Evolutionary conservation across 2,888 invertebrate species (phyloP).

Genomic region (Lepidocyrtinus sp.): DNA sequence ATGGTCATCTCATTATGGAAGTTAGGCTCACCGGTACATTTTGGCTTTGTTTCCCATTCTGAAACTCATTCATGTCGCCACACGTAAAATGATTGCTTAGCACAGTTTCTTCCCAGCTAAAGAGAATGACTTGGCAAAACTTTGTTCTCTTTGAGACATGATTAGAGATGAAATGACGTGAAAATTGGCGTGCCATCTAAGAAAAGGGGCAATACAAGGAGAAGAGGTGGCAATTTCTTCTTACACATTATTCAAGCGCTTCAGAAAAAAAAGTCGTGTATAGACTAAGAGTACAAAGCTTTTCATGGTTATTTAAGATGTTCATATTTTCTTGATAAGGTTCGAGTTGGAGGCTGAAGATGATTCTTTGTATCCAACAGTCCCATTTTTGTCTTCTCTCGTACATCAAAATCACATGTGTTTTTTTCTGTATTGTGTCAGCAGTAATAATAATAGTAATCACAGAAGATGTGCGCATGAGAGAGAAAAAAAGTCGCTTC

Average conservation of each 20-base stretch:
- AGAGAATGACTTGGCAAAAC: slow-evolving; percentile 61
- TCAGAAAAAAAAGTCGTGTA: slow-evolving; percentile 10
- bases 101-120: slow-evolving; percentile 40
- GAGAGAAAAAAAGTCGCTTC: slow-evolving; percentile 26
- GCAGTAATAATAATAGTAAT: slow-evolving; percentile 8
- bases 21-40: slow-evolving; percentile 22
- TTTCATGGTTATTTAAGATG: slow-evolving; percentile 55
- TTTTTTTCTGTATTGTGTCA: slow-evolving; percentile 11
- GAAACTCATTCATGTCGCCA: too few relatives aligned
- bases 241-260: slow-evolving; percentile 34
- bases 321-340: slow-evolving; percentile 28
- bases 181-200: slow-evolving; percentile 52
- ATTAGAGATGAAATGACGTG: slow-evolving; percentile 64
- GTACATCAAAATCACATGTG: slow-evolving; percentile 16
- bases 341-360: slow-evolving; percentile 7
- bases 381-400: slow-evolving; percentile 48
- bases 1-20: slow-evolving; percentile 47
- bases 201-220: slow-evolving; percentile 21
- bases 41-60: slow-evolving; percentile 23
- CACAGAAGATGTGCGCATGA: slow-evolving; percentile 19
- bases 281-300: slow-evolving; percentile 12
- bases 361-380: slow-evolving; percentile 32
- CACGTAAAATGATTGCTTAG: neutral
- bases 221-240: slow-evolving; percentile 39
- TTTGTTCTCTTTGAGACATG: slow-evolving; percentile 58